Evolutionary conservation across 2,888 invertebrate species (phyloP).

Genomic region (Pyrgus malvae): DNA sequence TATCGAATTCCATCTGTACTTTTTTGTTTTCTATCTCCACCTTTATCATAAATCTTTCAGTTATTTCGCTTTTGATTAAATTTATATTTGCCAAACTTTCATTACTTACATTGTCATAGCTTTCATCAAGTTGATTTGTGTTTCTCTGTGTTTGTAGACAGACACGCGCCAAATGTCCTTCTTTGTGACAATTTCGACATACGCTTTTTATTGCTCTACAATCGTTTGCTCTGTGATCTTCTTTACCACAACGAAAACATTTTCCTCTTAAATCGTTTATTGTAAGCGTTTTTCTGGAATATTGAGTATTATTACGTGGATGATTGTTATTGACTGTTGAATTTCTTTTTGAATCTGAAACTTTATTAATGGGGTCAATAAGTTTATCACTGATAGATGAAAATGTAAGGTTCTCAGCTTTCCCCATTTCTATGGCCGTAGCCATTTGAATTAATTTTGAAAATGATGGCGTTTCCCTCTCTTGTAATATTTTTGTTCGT

Average conservation of each 20-base stretch:
- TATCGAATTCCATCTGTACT: conserved; percentile 2
- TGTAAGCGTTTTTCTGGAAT: not conserved
- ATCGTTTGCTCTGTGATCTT: not conserved
- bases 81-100: not conserved
- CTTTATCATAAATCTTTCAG: not conserved
- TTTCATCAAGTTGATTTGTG: not conserved
- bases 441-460: not conserved
- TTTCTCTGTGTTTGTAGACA: not conserved
- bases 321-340: not conserved
- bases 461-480: not conserved
- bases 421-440: not conserved
- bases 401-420: not conserved
- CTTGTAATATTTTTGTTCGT: conserved; percentile 3
- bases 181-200: not conserved
- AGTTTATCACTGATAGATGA: not conserved
- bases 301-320: too few species aligned
- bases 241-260: not conserved
- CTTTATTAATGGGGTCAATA: not conserved
- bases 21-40: not conserved
- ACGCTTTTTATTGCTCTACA: not conserved
- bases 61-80: not conserved
- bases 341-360: not conserved
- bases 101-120: not conserved
- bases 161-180: conserved; percentile 1
- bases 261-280: not conserved